Percentiles rank a stretch among this genome's conserved stretches.
Conservation (phyloP, 1,140 invertebrate species). For the Triops longicaudatus region DNA sequence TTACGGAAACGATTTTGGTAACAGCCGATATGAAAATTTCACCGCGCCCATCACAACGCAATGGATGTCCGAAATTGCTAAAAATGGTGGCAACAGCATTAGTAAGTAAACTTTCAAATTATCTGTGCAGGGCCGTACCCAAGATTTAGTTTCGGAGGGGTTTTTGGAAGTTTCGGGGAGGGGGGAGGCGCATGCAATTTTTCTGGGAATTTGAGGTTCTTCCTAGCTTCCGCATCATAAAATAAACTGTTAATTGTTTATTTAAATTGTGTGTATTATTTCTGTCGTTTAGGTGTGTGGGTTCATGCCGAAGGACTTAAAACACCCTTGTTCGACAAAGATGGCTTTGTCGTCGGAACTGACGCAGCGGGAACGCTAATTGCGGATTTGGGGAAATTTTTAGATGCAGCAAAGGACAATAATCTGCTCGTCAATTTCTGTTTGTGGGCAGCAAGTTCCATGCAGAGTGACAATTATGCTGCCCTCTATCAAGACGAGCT, state of each 20-base stretch:
- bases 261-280: no score
- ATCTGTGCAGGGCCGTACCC: not conserved
- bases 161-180: no score
- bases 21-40: constrained; percentile 36
- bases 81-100: constrained; percentile 39
- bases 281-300: constrained; percentile 38
- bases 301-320: constrained; percentile 40
- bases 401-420: constrained; percentile 34
- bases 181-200: no score
- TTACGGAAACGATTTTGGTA: constrained; percentile 36
- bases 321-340: constrained; percentile 33
- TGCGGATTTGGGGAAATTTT: constrained; percentile 30
- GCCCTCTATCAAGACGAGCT: constrained; percentile 37
- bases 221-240: no score
- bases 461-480: constrained; percentile 35
- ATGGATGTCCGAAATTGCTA: constrained; percentile 36
- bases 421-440: constrained; percentile 39
- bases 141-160: no score
- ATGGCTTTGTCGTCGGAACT: constrained; percentile 31
- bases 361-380: constrained; percentile 31
- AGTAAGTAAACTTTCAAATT: constrained; percentile 34
- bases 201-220: no score
- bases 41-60: constrained; percentile 32
- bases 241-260: no score
- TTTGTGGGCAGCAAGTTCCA: constrained; percentile 41